Evolutionary conservation across 2,888 invertebrate genomes (phyloP).

Genomic region (Eupithecia vulgata): DNA sequence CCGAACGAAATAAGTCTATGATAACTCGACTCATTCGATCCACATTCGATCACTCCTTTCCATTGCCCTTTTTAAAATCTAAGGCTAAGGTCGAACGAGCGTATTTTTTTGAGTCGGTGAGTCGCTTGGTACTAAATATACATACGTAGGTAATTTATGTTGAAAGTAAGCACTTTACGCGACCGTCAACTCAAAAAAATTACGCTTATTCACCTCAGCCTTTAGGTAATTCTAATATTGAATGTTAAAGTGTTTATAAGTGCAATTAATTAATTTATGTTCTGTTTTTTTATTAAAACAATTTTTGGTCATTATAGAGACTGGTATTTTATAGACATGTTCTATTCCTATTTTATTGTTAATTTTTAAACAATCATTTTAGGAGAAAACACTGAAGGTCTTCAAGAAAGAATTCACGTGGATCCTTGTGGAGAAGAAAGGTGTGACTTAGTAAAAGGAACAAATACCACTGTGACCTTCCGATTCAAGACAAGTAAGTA

Average conservation of each 20-base stretch:
- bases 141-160: too few relatives aligned
- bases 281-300: too few relatives aligned
- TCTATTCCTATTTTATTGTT: neutral
- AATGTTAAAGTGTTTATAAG: too few relatives aligned
- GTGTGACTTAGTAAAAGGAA: constrained; percentile 85
- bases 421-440: constrained; percentile 83
- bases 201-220: too few relatives aligned
- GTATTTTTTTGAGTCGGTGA: neutral
- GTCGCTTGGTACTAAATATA: too few relatives aligned
- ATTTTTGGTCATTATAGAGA: too few relatives aligned
- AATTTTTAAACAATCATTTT: constrained; percentile 50
- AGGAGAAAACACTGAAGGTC: constrained; percentile 65
- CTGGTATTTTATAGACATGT: neutral
- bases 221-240: too few relatives aligned
- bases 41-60: neutral
- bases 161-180: too few relatives aligned
- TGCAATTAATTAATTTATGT: too few relatives aligned
- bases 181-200: too few relatives aligned
- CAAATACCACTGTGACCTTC: constrained; percentile 78
- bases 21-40: neutral
- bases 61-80: neutral
- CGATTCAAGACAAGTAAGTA: constrained; percentile 83
- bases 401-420: constrained; percentile 58
- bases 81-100: neutral
- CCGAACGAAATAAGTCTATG: neutral